Evolutionary conservation across 2,113 vertebrate genomes (phyloP), one percentile per base, ranked within the genome.

Genomic region (Gallinago undulata): DNA sequence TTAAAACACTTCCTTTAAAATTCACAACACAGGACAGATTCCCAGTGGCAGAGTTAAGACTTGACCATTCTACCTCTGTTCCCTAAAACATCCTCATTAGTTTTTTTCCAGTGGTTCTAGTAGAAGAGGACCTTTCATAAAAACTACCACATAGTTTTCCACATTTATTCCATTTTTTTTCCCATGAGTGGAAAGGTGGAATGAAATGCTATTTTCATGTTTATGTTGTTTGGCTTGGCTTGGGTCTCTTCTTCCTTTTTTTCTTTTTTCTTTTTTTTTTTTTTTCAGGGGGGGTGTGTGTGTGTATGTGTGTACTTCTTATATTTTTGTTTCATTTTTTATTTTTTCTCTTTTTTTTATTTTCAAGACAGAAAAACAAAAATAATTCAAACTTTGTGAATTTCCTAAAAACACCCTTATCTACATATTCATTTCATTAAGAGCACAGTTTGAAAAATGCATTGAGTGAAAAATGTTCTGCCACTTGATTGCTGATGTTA

Each of bases 181-280:
- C 21, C 11, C 8, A 19, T 48, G 4, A n/a, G 11, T 47, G 33
- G 15, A 67, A 81, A 25, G 22, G 39, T 60, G 15, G 15, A 35
- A 37, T 23, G 1, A 68, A 73, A 78, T 64, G 4, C 2, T 63
- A 2, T n/a, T 53, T 64, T 64, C 16, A 50, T 35, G 12, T 51
- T 72, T 51, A 51, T 35, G 13, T 3, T 50, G 14, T n/a, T 68
- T 51, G 6, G 6, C 19, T 77, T 68, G 37, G 6, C 10, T 64
- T 37, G 4, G 19, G 8, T 64, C 28, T 30, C 37, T 19, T 41
- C 17, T 19, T 63, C 22, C 5, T 25, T 7, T 19, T 33, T 19
- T 16, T 8, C 21, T 48, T 3, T 6, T n/a, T 5, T 15, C 17
- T 2, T 55, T 33, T 7, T 39, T 6, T 25, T 6, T 19, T 4